Evolutionary conservation across 2,797 vertebrate genomes (phyloP).

Genomic region (Micromesistius poutassou): DNA sequence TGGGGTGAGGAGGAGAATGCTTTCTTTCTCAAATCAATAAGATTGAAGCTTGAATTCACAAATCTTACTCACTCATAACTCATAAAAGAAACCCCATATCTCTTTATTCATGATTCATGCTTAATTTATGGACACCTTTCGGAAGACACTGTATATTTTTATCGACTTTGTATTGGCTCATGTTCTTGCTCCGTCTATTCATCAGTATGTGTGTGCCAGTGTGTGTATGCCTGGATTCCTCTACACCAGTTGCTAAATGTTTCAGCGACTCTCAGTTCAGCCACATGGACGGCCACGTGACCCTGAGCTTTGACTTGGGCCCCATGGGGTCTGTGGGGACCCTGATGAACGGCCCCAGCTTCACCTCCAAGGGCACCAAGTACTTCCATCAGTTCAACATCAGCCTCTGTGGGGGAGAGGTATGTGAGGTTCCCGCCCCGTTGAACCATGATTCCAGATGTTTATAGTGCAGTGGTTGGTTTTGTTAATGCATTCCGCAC

Average conservation of each 20-base stretch:
- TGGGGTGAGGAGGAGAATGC: no score
- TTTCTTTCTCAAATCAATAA: no score
- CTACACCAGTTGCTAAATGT: constrained; percentile 81
- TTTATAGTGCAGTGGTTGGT: background rate
- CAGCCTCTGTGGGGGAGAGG: constrained; percentile 91
- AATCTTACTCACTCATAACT: no score
- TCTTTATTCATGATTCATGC: background rate
- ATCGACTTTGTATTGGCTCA: background rate
- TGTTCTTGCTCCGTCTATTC: background rate
- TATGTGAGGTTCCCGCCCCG: constrained; percentile 41
- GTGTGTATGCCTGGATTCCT: background rate
- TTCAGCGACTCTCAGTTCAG: constrained; percentile 88
- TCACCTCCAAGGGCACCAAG: constrained; percentile 94
- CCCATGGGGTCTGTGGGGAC: constrained; percentile 80
- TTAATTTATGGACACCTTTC: background rate
- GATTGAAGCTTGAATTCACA: no score
- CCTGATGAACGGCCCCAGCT: constrained; percentile 91
- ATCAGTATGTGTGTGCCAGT: background rate
- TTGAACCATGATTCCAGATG: background rate
- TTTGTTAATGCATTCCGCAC: background rate
- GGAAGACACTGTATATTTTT: background rate
- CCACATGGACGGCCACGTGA: constrained; percentile 78
- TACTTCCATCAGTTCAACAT: constrained; percentile 97
- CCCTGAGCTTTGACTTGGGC: constrained; percentile 84
- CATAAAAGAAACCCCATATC: no score